Conservation (phyloP, 2,797 vertebrate genomes). For the Galagoides demidoff region DNA sequence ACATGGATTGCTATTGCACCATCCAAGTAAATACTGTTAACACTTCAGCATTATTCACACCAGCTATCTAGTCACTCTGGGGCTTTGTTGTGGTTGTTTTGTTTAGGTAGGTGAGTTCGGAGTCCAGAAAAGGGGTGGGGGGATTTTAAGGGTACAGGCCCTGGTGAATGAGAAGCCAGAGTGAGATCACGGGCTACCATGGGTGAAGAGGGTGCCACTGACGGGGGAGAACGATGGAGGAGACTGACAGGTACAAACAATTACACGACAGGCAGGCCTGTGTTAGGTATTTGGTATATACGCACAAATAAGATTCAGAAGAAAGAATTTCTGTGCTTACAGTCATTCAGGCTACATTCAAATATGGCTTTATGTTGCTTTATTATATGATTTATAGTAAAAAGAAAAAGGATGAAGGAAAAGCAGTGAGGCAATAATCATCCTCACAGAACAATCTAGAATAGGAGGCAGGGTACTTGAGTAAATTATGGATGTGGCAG, state of each 20-base stretch:
- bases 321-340: slow-evolving; percentile 17
- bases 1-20: not conserved
- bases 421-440: not conserved
- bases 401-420: not conserved
- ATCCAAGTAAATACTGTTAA: not conserved
- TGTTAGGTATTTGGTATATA: not conserved
- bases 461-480: not conserved
- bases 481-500: not conserved
- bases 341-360: slow-evolving; percentile 14
- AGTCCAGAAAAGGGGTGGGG: not conserved
- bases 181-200: not conserved
- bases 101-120: not conserved
- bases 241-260: not conserved
- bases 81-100: not conserved
- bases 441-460: not conserved
- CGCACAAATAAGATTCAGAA: not conserved
- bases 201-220: not conserved
- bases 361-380: not conserved
- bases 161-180: not conserved
- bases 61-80: not conserved
- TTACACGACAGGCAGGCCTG: not conserved
- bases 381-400: not conserved
- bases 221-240: not conserved
- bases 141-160: not conserved
- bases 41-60: not conserved